Conservation (phyloP, 92 coral and sea anemone species). For the Epizoanthus illoricatus region DNA sequence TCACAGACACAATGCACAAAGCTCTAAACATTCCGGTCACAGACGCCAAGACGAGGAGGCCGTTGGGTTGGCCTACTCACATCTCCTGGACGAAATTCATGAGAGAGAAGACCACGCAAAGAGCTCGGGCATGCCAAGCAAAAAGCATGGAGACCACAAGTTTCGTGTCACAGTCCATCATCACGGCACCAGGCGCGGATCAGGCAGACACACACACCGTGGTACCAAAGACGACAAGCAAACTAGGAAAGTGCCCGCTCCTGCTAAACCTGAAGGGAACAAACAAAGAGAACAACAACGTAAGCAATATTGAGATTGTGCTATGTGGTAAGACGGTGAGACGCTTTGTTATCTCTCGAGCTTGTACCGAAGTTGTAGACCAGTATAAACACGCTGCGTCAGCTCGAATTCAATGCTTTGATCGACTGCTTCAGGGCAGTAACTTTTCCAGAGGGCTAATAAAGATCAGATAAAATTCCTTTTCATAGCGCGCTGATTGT, state of each 20-base stretch:
- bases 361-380: too few species aligned
- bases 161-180: constrained; percentile 30
- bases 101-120: constrained; percentile 10
- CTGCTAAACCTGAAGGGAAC: constrained; percentile 13
- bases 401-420: too few species aligned
- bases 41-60: background rate
- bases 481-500: too few species aligned
- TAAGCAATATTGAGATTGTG: background rate
- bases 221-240: background rate
- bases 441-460: too few species aligned
- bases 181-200: background rate
- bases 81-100: constrained; percentile 7
- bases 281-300: background rate
- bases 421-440: too few species aligned
- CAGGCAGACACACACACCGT: background rate
- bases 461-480: too few species aligned
- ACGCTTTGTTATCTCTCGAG: background rate
- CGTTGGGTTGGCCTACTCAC: constrained; percentile 8
- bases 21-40: constrained; percentile 7
- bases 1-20: constrained; percentile 13
- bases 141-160: constrained; percentile 4
- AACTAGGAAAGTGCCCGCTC: background rate
- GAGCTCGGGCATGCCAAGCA: background rate
- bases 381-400: too few species aligned
- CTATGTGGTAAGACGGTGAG: background rate